These are phyloP conservation scores for Tetramorium alpestre DNA, from an alignment of 1,140 invertebrate species.

Conservation along the genomic window DNA sequence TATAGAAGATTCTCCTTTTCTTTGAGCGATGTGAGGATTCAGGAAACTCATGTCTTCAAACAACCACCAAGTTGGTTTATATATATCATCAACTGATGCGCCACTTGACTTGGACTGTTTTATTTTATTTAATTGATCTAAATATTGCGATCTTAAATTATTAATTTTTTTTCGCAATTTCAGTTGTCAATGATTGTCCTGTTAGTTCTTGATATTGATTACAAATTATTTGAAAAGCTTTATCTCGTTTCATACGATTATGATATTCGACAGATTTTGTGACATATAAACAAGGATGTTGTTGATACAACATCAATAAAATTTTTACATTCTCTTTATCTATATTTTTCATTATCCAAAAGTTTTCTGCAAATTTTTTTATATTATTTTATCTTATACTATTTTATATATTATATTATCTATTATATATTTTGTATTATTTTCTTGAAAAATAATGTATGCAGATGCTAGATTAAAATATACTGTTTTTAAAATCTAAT, in stretches of 20 bases:
- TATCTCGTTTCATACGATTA: neutral
- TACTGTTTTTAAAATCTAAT: too few species aligned
- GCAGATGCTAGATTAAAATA: too few species aligned
- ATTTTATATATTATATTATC: too few species aligned
- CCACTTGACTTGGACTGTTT: neutral
- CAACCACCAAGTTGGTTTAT: neutral
- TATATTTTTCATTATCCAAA: too few species aligned
- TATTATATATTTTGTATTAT: too few species aligned
- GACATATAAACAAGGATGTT: neutral
- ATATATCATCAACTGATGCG: neutral
- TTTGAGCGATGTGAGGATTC: neutral
- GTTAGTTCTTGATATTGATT: neutral
- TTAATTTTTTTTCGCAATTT: neutral
- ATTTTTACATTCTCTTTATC: neutral
- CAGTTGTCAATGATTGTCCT: neutral
- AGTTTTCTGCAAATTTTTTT: too few species aligned
- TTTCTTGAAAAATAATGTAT: too few species aligned
- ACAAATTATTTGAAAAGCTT: neutral
- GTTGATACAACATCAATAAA: neutral
- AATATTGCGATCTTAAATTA: neutral
- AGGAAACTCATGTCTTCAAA: neutral
- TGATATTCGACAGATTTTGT: neutral
- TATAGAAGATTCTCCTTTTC: conserved; percentile 17
- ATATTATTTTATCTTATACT: too few species aligned
- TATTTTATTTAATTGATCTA: neutral